phyloP scores from a whole-genome alignment of 2,113 vertebrate species.

The Mobula hypostoma region DNA sequence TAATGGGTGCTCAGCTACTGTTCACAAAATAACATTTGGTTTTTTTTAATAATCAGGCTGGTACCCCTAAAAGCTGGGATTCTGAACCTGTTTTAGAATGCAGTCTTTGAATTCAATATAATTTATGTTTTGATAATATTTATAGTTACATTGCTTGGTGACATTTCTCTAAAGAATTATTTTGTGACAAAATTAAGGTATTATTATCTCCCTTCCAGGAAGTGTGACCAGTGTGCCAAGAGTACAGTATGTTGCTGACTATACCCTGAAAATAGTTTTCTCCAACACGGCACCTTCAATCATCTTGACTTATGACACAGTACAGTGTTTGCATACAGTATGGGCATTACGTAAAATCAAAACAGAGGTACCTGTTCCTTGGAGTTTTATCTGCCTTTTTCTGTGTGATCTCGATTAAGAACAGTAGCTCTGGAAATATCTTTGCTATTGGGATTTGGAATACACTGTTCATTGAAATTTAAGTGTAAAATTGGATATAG shows the following conservation, averaged over 20 bases:
- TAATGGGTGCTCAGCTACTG: neutral
- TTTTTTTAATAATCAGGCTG: neutral
- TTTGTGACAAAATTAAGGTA: neutral
- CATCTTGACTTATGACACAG: conserved; percentile 81
- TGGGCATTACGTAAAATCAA: conserved; percentile 85
- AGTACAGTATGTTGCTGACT: conserved; percentile 83
- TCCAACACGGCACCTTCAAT: conserved; percentile 74
- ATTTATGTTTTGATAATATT: neutral
- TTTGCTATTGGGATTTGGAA: neutral
- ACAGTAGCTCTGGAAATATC: neutral
- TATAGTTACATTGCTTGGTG: neutral
- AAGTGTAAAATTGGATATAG: neutral
- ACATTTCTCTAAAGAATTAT: neutral
- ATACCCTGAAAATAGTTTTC: conserved; percentile 77
- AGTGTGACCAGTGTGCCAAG: conserved; percentile 67
- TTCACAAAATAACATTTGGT: neutral
- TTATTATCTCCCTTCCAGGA: conserved; percentile 45
- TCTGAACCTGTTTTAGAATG: neutral
- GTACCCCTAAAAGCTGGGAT: neutral
- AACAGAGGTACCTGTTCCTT: conserved; percentile 61
- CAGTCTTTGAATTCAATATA: neutral
- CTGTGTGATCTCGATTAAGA: neutral
- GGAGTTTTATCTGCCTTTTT: neutral
- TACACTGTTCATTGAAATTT: too few species aligned
- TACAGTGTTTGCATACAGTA: conserved; percentile 76